These are phyloP conservation scores for Portunus trituberculatus DNA, from an alignment of 1,140 invertebrate species.

Conservation along the genomic window DNA sequence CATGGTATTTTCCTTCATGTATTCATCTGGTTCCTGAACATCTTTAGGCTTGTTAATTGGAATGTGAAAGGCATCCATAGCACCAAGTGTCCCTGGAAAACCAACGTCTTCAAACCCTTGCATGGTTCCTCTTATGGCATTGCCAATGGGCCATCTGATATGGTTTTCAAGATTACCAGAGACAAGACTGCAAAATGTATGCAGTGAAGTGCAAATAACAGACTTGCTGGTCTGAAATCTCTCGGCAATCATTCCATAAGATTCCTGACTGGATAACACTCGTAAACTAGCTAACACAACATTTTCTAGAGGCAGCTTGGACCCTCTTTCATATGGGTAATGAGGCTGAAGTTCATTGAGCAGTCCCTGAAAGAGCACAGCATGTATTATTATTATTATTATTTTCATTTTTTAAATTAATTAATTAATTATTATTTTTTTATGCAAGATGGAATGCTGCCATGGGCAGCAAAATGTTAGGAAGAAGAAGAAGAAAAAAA, in stretches of 20 bases:
- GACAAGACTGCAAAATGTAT: slow-evolving; percentile 63
- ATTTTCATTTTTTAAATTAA: no score
- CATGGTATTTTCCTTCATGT: slow-evolving; percentile 59
- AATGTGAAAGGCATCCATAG: slow-evolving; percentile 60
- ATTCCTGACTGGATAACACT: slow-evolving; percentile 66
- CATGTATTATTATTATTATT: no score
- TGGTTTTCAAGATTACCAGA: slow-evolving; percentile 58
- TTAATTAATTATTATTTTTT: no score
- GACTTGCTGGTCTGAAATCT: slow-evolving; percentile 66
- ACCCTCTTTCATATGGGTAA: slow-evolving; percentile 61
- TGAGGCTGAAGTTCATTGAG: slow-evolving; percentile 59
- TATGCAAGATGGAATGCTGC: no score
- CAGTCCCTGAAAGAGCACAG: slow-evolving; percentile 47
- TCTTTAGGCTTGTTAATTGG: slow-evolving; percentile 62
- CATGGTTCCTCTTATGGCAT: slow-evolving; percentile 26
- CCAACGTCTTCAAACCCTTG: slow-evolving; percentile 50
- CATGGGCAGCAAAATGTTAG: no score
- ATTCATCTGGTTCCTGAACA: slow-evolving; percentile 61
- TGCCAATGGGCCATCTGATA: slow-evolving; percentile 54
- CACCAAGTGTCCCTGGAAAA: slow-evolving; percentile 62
- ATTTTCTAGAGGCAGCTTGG: slow-evolving; percentile 63
- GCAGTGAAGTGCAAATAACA: slow-evolving; percentile 59
- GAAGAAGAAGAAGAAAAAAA: no score
- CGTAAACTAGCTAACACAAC: slow-evolving; percentile 61
- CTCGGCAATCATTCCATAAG: slow-evolving; percentile 61